Evolutionary conservation across 2,113 vertebrate genomes (phyloP).

Genomic region (Mionectes macconnelli): DNA sequence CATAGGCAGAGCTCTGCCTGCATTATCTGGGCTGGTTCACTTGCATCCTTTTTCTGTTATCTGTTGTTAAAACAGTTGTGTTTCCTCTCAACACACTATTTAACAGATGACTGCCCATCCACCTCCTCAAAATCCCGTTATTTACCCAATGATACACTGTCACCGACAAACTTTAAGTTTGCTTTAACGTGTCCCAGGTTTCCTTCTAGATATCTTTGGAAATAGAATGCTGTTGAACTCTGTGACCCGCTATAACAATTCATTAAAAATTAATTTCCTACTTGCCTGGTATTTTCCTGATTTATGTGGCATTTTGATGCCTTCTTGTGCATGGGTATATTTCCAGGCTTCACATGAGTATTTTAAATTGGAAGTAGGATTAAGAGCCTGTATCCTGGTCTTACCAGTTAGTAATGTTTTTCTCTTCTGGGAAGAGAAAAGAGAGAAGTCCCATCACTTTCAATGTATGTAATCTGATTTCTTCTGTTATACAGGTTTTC

Average conservation of each 20-base stretch:
- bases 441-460: not conserved
- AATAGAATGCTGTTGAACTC: not conserved
- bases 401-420: not conserved
- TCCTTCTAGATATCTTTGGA: not conserved
- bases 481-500: not conserved
- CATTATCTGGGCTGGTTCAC: not conserved
- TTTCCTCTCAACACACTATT: not conserved
- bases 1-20: not conserved
- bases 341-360: not conserved
- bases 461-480: not conserved
- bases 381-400: not conserved
- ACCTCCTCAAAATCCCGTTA: not conserved
- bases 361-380: not conserved
- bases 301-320: conserved; percentile 5
- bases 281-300: conserved; percentile 3
- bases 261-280: conserved; percentile 38
- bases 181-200: not conserved
- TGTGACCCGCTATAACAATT: not conserved
- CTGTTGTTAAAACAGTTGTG: not conserved
- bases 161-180: not conserved
- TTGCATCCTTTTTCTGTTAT: not conserved
- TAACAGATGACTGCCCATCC: not conserved
- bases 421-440: not conserved
- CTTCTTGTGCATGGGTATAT: not conserved
- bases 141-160: not conserved